Evolutionary conservation across 1,140 invertebrate species (phyloP).

Genomic region (Ladona fulva): DNA sequence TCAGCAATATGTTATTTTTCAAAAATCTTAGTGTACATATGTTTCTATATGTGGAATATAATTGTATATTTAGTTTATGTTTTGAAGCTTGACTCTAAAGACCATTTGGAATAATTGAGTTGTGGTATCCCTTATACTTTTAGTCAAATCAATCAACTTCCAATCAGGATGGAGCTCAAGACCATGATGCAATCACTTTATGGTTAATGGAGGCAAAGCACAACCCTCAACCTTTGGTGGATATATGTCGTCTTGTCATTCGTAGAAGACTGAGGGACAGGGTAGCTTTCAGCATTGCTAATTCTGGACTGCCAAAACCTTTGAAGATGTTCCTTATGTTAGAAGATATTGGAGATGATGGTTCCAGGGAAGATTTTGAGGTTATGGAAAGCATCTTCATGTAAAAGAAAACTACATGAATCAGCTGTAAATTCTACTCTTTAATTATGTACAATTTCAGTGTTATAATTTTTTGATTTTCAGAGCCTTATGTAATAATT

Average conservation of each 20-base stretch:
- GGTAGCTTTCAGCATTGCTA: conserved; percentile 31
- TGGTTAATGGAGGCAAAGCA: conserved; percentile 32
- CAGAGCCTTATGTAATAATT: too few species aligned
- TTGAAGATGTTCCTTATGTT: conserved; percentile 29
- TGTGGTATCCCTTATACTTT: too few species aligned
- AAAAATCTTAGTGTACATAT: too few species aligned
- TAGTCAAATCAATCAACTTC: conserved; percentile 11
- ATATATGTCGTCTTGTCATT: conserved; percentile 37
- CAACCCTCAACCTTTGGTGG: conserved; percentile 37
- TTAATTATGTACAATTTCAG: too few species aligned
- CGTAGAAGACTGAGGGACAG: conserved; percentile 28
- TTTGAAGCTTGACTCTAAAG: too few species aligned
- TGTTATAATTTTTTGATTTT: too few species aligned
- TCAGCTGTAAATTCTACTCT: too few species aligned
- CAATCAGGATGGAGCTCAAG: conserved; percentile 19
- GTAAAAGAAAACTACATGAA: background rate
- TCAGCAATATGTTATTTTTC: too few species aligned
- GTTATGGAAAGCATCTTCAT: background rate
- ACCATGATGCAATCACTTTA: conserved; percentile 23
- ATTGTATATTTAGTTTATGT: too few species aligned
- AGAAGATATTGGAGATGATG: conserved; percentile 26
- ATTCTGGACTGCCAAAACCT: conserved; percentile 32
- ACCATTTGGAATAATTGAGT: too few species aligned
- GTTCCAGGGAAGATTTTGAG: background rate
- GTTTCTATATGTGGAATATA: too few species aligned